These are phyloP conservation scores for Phalacrocorax aristotelis DNA, from an alignment of 2,113 vertebrate genomes.

Conservation along the genomic window DNA sequence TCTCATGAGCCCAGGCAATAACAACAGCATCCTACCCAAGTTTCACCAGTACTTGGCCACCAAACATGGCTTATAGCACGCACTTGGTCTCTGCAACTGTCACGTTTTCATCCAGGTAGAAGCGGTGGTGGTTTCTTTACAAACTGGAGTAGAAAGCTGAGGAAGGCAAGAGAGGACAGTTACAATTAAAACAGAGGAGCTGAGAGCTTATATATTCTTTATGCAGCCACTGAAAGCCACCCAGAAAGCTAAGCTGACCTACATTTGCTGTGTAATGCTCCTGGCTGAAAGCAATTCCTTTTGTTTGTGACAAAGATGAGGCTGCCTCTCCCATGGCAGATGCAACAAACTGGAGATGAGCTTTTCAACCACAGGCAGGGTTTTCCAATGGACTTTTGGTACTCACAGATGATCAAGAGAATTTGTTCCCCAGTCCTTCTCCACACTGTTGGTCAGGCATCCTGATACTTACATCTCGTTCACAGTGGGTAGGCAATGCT, in stretches of 20 bases:
- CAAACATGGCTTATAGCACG: fast-evolving
- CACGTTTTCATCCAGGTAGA: not conserved
- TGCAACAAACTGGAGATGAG: not conserved
- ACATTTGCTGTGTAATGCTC: not conserved
- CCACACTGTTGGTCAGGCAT: not conserved
- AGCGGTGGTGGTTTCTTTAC: not conserved
- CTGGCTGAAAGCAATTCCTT: not conserved
- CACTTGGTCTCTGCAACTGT: not conserved
- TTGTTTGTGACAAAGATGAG: not conserved
- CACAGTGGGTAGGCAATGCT: not conserved
- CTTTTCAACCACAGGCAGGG: not conserved
- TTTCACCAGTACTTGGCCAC: not conserved
- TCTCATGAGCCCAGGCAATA: not conserved
- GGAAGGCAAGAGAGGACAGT: not conserved
- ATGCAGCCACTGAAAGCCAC: not conserved
- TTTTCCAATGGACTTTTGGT: not conserved
- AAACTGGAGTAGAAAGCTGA: not conserved
- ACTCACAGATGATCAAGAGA: not conserved
- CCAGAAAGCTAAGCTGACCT: not conserved
- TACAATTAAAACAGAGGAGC: not conserved
- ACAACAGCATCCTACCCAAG: not conserved
- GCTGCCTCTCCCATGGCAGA: not conserved
- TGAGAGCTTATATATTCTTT: not conserved
- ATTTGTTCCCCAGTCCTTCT: not conserved
- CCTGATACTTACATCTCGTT: not conserved